phyloP scores from a whole-genome alignment of 2,888 invertebrate species.

The Oxycera nigricornis region DNA sequence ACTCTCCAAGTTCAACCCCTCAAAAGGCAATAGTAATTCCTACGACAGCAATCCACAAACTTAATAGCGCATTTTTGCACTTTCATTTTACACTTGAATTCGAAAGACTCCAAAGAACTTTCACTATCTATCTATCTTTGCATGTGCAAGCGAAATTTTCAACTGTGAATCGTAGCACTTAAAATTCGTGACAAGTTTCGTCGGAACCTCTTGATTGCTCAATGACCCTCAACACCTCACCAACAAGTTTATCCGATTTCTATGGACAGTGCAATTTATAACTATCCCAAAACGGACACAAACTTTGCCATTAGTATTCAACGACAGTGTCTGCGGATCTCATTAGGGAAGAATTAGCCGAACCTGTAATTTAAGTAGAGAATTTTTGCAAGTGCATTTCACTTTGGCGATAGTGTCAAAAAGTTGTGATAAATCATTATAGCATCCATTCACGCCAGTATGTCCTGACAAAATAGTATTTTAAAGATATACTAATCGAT shows the following conservation, averaged over 20 bases:
- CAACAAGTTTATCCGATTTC: too few species aligned
- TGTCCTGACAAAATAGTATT: neutral
- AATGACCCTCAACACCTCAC: too few species aligned
- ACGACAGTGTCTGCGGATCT: neutral
- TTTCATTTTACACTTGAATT: neutral
- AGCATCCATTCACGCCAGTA: neutral
- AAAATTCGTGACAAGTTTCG: neutral
- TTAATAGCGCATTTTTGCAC: neutral
- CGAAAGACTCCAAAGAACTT: constrained; percentile 22
- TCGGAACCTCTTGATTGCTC: too few species aligned
- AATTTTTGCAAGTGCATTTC: neutral
- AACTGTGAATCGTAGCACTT: neutral
- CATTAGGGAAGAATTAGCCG: neutral
- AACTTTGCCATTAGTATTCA: neutral
- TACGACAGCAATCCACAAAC: too few species aligned
- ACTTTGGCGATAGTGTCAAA: neutral
- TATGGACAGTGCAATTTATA: too few species aligned
- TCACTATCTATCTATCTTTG: constrained; percentile 30
- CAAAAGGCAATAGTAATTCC: too few species aligned
- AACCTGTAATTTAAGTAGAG: neutral
- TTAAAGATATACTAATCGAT: neutral
- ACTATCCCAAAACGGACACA: too few species aligned
- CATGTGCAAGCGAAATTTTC: neutral
- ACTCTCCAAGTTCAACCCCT: too few species aligned
- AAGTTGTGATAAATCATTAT: neutral